These are phyloP conservation scores for Sminthurides bifidus DNA, from an alignment of 1,140 invertebrate species.

Conservation along the genomic window DNA sequence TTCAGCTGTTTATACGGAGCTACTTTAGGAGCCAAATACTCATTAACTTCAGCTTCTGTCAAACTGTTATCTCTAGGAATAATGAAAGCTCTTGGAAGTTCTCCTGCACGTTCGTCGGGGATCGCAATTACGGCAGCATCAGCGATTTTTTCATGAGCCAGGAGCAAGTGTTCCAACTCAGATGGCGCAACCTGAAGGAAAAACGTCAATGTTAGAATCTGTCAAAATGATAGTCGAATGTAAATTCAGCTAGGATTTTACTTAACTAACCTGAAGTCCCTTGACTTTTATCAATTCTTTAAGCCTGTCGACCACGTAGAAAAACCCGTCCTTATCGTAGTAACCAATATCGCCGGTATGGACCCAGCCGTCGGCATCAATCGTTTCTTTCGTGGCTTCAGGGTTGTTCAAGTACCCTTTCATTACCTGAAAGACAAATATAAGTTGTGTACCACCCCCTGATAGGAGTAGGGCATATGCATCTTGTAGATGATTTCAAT, in stretches of 20 bases:
- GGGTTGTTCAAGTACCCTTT: conserved; percentile 35
- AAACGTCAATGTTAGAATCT: too few relatives aligned
- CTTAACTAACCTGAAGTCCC: too few relatives aligned
- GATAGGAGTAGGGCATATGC: conserved; percentile 3
- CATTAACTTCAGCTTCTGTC: conserved; percentile 46
- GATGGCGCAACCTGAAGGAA: conserved; percentile 54
- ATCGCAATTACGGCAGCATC: conserved; percentile 47
- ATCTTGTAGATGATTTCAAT: too few relatives aligned
- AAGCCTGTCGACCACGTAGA: conserved; percentile 64
- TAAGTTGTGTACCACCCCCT: too few relatives aligned
- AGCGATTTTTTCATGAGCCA: conserved; percentile 38
- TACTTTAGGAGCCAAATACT: conserved; percentile 46
- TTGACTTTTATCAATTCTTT: conserved; percentile 42
- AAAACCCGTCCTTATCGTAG: conserved; percentile 45
- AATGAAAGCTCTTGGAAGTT: conserved; percentile 52
- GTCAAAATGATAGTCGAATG: too few relatives aligned
- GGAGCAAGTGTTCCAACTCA: conserved; percentile 44
- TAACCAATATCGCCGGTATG: conserved; percentile 55
- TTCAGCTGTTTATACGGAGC: conserved; percentile 54
- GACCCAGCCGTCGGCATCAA: conserved; percentile 55
- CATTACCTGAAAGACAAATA: too few relatives aligned
- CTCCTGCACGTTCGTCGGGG: conserved; percentile 41
- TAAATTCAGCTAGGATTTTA: too few relatives aligned
- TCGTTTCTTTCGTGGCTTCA: conserved; percentile 54
- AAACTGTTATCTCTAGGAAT: conserved; percentile 41